Base-by-base conservation (phyloP, 2,113 vertebrate genomes). In the Brachypodius melanocephalos region DNA sequence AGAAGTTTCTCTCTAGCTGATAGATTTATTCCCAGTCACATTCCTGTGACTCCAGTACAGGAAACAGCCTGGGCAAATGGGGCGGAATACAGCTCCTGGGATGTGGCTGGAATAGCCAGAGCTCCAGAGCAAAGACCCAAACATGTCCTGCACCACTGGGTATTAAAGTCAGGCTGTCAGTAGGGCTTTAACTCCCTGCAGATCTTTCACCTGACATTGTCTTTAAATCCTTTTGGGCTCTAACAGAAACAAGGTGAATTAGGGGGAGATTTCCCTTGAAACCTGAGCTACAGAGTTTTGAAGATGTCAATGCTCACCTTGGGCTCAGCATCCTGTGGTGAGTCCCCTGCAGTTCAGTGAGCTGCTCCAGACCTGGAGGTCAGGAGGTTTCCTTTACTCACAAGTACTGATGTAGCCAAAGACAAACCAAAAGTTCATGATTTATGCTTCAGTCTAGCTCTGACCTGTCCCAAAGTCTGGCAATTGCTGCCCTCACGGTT, bases 1-100 rank as follows among this genome's bases (percentile, higher is more conserved):
- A 58, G 29, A 88, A 88, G 81, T 73, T 69, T 48, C 78, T 93
- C 58, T 84, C 20, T 59, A 43, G 95, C 86, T 97, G 89, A 58
- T 34, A 66, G 49, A 88, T 80, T 80, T 93, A 79, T 88, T 90
- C 67, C 63, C 78, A 32, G 67, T 51, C 38, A 12, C 81, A 83
- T 74, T 96, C 63, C 59, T 77, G 63, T 36, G 66, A 31, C 8
- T 5, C 5, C 3, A 3, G 15, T 57, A 46, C 58, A 85, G 62
- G 69, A 46, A 93, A 36, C 29, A 43, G 65, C 15, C 59, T 54
- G 65, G 89, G 84, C 40, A 61, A 85, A 68, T 36, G 28, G 25
- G 26, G 43, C 1, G 5, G 63, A 73, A 63, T 73, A 34, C 17
- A 46, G 29, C 43, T 72, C n/a, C 4, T 54, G 52, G 21, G 17